Base-by-base conservation (phyloP, 2,113 vertebrate genomes). In the Numenius arquata region DNA sequence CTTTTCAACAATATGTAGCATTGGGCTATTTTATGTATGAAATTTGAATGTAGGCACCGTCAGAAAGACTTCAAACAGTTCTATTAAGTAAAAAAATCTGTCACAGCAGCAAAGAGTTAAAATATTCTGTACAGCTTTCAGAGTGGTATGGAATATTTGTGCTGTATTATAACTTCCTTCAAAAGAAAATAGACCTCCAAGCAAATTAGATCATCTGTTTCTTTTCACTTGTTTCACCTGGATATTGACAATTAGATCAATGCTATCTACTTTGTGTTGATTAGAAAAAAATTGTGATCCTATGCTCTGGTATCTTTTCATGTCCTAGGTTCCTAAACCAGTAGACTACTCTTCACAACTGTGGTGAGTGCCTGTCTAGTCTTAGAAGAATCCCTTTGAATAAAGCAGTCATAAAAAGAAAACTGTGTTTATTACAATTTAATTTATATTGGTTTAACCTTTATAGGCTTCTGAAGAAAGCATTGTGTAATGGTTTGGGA, bases 271-370 rank as follows among this genome's bases (percentile, higher is more conserved):
- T 74, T 65, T 41, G 32, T 52, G 8, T 12, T 40, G 26, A 36
- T 72, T 13, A 34, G 22, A 9, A 94, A 93, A 93, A 90, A 93
- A 84, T 59, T 63, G 86, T 91, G 92, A 93, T 96, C 76, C 50
- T 94, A 53, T 96, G 97, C 63, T 95, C 10, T 94, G 91, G 83
- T 89, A 43, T 95, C 53, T 98, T 93, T 86, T 97, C 30, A 32
- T 81, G 32, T 82, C 40, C 53, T 98, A 99, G 99, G 99, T 99
- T 47, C 99, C 99, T 52, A 99, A 99, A 95, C 99, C 99, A 53
- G 98, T 99, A 40, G 99, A 99, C 97, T 99, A 99, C 97, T 99
- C 99, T 92, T 98, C 98, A 61, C 99, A 99, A 15, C 96, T 98
- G 8, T 99, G 99, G 99, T 99, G 98, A 92, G 99, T 99, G 86